Evolutionary conservation across 2,888 invertebrate species (phyloP).

Genomic region (Cantharis lateralis): DNA sequence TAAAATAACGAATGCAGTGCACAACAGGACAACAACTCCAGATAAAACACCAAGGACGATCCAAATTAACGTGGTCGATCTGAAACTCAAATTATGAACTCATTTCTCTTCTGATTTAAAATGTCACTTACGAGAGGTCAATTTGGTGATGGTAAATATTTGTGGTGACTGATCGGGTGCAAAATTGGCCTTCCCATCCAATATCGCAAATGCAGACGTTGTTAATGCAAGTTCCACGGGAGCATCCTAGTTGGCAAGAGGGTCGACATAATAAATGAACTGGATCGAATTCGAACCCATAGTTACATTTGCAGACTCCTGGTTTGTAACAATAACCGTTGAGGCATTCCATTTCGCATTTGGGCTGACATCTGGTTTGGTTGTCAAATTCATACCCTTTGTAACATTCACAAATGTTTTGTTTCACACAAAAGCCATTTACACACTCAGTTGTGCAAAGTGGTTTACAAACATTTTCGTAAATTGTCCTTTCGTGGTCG

Average conservation of each 20-base stretch:
- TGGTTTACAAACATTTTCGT: not conserved
- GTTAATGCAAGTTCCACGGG: conserved; percentile 47
- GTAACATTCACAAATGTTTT: not conserved
- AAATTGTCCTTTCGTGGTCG: not conserved
- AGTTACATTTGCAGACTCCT: conserved; percentile 38
- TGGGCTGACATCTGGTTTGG: not conserved
- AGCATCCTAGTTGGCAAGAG: conserved; percentile 35
- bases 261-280: not conserved
- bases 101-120: not conserved
- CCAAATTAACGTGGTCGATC: not conserved
- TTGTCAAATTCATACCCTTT: not conserved
- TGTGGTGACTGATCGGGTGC: conserved; percentile 42
- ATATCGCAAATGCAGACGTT: conserved; percentile 56
- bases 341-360: conserved; percentile 14
- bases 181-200: conserved; percentile 55
- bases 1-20: not conserved
- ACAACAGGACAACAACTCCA: not conserved
- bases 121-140: not conserved
- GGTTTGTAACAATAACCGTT: conserved; percentile 31
- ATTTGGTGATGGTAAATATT: not conserved
- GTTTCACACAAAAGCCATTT: not conserved
- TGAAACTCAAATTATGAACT: not conserved
- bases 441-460: not conserved
- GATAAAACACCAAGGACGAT: not conserved
- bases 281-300: conserved; percentile 37